phyloP scores from a whole-genome alignment of 2,113 vertebrate genomes.

The Centropristis striata region DNA sequence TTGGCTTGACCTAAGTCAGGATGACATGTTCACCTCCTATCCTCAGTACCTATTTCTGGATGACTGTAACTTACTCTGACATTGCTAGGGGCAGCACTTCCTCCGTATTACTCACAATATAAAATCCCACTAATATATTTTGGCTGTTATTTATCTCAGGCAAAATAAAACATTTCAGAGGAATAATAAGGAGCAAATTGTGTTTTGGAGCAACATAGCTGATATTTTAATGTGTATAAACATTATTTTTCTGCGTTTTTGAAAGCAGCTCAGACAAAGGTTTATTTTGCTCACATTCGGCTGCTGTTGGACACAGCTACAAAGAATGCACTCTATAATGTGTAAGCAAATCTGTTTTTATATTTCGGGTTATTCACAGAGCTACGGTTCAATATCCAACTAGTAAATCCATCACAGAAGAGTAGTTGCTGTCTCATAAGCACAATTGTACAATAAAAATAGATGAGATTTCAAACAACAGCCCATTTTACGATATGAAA shows the following conservation, averaged over 20 bases:
- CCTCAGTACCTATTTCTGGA: conserved; percentile 81
- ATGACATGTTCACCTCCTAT: conserved; percentile 82
- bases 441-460: conserved; percentile 12
- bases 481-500: not conserved
- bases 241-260: not conserved
- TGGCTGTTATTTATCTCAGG: conserved; percentile 74
- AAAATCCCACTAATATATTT: conserved; percentile 72
- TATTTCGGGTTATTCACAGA: not conserved
- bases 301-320: not conserved
- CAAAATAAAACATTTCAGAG: conserved; percentile 22
- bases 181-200: conserved; percentile 10
- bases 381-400: not conserved
- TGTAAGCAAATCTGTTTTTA: conserved; percentile 15
- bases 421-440: conserved; percentile 7
- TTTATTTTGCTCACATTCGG: conserved; percentile 17
- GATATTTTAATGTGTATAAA: conserved; percentile 7
- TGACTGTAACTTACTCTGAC: conserved; percentile 83
- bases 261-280: conserved; percentile 5
- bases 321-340: not conserved
- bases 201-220: conserved; percentile 20
- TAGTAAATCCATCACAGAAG: not conserved
- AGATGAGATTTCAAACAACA: conserved; percentile 10
- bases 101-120: conserved; percentile 76
- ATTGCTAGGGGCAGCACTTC: conserved; percentile 79
- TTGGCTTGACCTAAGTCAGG: conserved; percentile 78